Evolutionary conservation across 2,113 vertebrate genomes (phyloP).

Genomic region (Isurus oxyrinchus): DNA sequence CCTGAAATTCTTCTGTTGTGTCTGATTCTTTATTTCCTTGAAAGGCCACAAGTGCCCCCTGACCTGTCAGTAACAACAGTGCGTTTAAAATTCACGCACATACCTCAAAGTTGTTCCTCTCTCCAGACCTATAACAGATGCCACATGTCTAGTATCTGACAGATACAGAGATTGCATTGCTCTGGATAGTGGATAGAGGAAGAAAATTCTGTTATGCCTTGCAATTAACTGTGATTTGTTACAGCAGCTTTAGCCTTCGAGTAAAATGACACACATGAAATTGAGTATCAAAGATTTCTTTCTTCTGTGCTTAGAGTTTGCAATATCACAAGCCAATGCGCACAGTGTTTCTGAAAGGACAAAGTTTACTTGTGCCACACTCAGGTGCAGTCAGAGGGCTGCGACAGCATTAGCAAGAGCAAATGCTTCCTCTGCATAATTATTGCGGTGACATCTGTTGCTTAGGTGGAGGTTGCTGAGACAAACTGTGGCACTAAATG

Average conservation of each 20-base stretch:
- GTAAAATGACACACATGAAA: neutral
- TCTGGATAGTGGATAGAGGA: neutral
- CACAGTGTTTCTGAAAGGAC: neutral
- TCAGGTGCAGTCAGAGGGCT: neutral
- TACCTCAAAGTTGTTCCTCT: neutral
- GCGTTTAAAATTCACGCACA: conserved; percentile 10
- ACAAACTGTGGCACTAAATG: neutral
- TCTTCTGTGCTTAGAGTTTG: neutral
- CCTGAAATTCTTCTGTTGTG: neutral
- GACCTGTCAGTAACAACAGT: neutral
- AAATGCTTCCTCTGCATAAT: neutral
- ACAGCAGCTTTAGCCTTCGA: neutral
- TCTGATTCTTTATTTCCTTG: neutral
- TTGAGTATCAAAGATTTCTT: neutral
- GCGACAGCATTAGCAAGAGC: neutral
- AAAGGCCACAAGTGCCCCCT: neutral
- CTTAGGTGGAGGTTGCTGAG: neutral
- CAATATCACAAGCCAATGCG: neutral
- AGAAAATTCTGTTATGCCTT: neutral
- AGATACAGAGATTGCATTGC: neutral
- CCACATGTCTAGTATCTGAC: conserved; percentile 1
- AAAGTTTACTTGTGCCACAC: neutral
- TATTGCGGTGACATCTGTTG: neutral
- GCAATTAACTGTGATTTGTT: neutral
- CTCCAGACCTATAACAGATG: conserved; percentile 28